Evolutionary conservation across 2,113 vertebrate species (phyloP), one percentile per base, ranked within the genome.

Genomic region (Perca schrenkii): DNA sequence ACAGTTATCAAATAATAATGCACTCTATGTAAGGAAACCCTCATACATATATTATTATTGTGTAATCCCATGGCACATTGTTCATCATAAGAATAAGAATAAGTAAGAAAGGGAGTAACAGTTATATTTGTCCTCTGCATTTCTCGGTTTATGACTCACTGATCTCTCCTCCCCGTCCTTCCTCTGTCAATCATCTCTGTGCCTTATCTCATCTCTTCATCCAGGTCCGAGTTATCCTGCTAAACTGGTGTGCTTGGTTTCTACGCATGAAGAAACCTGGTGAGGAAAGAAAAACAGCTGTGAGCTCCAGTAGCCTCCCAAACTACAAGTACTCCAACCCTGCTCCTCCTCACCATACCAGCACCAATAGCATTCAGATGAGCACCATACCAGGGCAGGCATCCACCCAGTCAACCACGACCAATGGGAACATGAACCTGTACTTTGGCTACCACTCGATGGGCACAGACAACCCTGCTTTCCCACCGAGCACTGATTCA

Each of bases 181-280:
- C 60, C 46, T 28, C 19, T 22, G 13, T 66, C 22, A 0, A n/a
- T 12, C n/a, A 49, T 50, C 40, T 19, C 25, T 15, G 52, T 13
- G 2, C n/a, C 46, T 69, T 3, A 14, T 77, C 60, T 17, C 21
- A 4, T 15, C 22, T 34, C 21, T 61, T 75, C 22, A 76, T 40
- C 85, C 90, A 96, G 96, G 89, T 96, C 31, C 82, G 96, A 3
- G 92, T 97, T 52, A 81, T 97, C 79, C 90, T 98, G 34, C 94
- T 97, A 28, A 97, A 97, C 80, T 97, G 97, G 96, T 97, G 96
- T 4, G 96, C 97, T 60, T 97, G 97, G 97, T 97, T 98, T 87
- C 92, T 98, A 66, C 89, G 96, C 15, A 98, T 98, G 97, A 98
- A 96, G 80, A 97, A 97, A 49, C 97, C 96, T 0, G 96, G 97